Evolutionary conservation across 2,888 invertebrate genomes (phyloP).

Genomic region (Diploptera punctata): DNA sequence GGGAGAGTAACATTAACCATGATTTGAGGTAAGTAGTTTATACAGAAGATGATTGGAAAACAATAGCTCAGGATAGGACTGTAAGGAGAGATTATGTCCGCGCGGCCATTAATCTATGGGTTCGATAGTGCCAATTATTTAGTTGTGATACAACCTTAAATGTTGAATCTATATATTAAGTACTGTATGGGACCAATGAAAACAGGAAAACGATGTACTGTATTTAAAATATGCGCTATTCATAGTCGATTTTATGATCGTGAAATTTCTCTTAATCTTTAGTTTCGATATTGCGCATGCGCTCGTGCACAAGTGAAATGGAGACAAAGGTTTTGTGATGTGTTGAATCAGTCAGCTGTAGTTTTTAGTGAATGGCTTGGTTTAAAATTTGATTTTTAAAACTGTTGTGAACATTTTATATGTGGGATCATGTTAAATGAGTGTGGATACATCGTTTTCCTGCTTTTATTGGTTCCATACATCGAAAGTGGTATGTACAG

Average conservation of each 20-base stretch:
- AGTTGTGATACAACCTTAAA: too few species aligned
- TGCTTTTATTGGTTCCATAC: conserved; percentile 71
- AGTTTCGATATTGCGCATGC: conserved; percentile 26
- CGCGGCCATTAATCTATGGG: too few species aligned
- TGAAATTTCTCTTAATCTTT: conserved; percentile 28
- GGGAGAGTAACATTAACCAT: too few species aligned
- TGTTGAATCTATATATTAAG: too few species aligned
- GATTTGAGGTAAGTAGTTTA: too few species aligned
- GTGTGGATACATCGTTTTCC: conserved; percentile 70
- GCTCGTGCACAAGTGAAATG: conserved; percentile 7
- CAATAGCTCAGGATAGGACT: too few species aligned
- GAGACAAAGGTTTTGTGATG: conserved; percentile 64
- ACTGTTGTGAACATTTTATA: conserved; percentile 35
- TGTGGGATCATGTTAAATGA: conserved; percentile 63
- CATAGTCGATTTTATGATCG: neutral
- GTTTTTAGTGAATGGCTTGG: conserved; percentile 41
- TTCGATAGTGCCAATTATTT: too few species aligned
- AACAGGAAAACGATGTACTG: too few species aligned
- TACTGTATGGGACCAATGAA: too few species aligned
- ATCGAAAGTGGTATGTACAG: conserved; percentile 72
- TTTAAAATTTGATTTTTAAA: conserved; percentile 41
- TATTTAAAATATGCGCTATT: too few species aligned
- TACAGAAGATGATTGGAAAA: too few species aligned
- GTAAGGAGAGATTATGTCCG: too few species aligned
- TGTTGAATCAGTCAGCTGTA: conserved; percentile 63